Evolutionary conservation across 1,140 invertebrate species (phyloP).

Genomic region (Procambarus clarkii): DNA sequence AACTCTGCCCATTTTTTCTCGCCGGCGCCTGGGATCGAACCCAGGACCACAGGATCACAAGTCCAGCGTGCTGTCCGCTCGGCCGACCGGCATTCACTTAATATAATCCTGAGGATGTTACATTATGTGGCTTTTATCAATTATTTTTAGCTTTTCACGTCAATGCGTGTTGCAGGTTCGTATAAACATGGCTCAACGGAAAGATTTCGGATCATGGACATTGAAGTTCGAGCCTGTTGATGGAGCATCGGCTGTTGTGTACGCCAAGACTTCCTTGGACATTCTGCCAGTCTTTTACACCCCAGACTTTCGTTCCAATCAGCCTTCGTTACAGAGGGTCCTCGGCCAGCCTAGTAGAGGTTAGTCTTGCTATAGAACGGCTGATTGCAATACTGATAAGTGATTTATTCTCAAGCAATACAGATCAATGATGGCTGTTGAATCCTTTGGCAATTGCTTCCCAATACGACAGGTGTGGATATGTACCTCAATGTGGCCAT

Average conservation of each 20-base stretch:
- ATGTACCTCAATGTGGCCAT: slow-evolving; percentile 47
- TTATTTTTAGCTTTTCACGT: too few species aligned
- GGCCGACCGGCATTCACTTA: too few species aligned
- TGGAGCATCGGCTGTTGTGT: neutral
- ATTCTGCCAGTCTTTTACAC: slow-evolving; percentile 39
- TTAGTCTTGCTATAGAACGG: neutral
- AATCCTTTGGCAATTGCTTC: neutral
- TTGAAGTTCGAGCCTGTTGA: slow-evolving; percentile 7
- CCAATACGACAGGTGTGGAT: neutral
- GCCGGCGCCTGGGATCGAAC: too few species aligned
- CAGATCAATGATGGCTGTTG: too few species aligned
- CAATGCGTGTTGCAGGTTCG: slow-evolving; percentile 11
- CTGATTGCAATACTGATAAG: too few species aligned
- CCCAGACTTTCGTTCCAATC: slow-evolving; percentile 17
- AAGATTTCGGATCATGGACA: slow-evolving; percentile 46
- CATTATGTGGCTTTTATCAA: too few species aligned
- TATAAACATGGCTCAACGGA: slow-evolving; percentile 19
- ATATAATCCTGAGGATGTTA: too few species aligned
- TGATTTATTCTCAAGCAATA: too few species aligned
- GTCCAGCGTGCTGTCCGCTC: too few species aligned
- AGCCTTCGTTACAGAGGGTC: slow-evolving; percentile 49
- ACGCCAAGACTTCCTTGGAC: slow-evolving; percentile 36
- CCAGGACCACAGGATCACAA: too few species aligned
- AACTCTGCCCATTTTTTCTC: too few species aligned
- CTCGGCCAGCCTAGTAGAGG: slow-evolving; percentile 32